Evolutionary conservation across 1,140 invertebrate genomes (phyloP).

Genomic region (Grapholita molesta): DNA sequence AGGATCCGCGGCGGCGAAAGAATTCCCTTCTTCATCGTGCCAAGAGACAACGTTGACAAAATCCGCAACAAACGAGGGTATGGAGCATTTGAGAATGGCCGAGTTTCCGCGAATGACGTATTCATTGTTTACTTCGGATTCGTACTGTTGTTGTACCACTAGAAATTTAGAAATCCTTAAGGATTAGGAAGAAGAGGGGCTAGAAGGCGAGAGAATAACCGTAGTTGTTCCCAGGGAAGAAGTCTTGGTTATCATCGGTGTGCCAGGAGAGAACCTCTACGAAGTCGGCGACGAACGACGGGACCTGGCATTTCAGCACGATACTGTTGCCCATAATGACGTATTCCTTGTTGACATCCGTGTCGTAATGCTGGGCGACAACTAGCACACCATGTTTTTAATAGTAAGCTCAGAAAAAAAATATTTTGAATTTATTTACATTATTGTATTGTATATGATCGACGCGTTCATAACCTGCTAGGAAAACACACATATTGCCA

Average conservation of each 20-base stretch:
- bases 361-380: constrained; percentile 92
- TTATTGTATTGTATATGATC: too few species aligned
- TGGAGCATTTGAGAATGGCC: constrained; percentile 93
- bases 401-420: too few species aligned
- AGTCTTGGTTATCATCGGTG: constrained; percentile 86
- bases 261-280: constrained; percentile 93
- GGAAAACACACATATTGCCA: background rate
- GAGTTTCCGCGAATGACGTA: constrained; percentile 95
- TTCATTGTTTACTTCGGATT: constrained; percentile 93
- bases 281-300: constrained; percentile 95
- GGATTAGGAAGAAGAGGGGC: constrained; percentile 32
- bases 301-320: constrained; percentile 95
- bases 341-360: constrained; percentile 95
- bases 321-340: constrained; percentile 95
- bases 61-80: constrained; percentile 95
- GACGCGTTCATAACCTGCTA: background rate
- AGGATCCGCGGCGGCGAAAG: constrained; percentile 80
- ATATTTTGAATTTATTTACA: too few species aligned
- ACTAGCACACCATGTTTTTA: constrained; percentile 77
- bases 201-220: constrained; percentile 74
- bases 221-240: constrained; percentile 80
- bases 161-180: background rate
- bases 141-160: constrained; percentile 93
- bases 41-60: constrained; percentile 94
- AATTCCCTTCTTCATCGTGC: constrained; percentile 86